Evolutionary conservation across 2,113 vertebrate species (phyloP).

Genomic region (Opisthocomus hoazin): DNA sequence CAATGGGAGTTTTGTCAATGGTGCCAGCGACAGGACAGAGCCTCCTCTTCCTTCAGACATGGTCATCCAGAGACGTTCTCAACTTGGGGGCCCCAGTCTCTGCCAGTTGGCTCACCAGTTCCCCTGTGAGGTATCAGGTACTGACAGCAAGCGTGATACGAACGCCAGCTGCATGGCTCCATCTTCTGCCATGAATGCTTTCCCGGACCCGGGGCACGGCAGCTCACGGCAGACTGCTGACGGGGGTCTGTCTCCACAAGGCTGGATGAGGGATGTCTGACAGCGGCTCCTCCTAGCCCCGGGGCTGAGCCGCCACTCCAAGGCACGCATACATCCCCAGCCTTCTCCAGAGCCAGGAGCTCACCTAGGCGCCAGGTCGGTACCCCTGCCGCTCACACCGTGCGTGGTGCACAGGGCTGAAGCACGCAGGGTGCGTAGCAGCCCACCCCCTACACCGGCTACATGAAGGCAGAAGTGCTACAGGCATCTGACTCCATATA

Average conservation of each 20-base stretch:
- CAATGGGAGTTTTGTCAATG: slow-evolving; percentile 39
- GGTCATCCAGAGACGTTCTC: background rate
- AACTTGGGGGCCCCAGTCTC: background rate
- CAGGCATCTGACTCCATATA: background rate
- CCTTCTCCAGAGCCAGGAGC: background rate
- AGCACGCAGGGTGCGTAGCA: background rate
- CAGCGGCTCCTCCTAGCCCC: background rate
- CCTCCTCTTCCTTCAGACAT: background rate
- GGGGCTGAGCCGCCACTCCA: background rate
- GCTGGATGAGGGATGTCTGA: background rate
- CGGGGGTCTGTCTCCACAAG: background rate
- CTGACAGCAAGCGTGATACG: background rate
- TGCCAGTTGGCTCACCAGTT: background rate
- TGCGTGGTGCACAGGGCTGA: background rate
- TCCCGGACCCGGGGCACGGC: rapidly evolving
- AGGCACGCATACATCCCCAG: background rate
- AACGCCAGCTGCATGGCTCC: background rate
- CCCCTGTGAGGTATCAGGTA: background rate
- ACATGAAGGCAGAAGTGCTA: background rate
- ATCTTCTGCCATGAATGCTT: background rate
- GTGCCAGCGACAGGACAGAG: background rate
- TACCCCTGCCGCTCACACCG: background rate
- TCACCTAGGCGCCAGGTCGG: background rate
- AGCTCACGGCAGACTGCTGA: background rate
- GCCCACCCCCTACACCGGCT: background rate